Percentiles rank a stretch among this genome's conserved stretches.
Evolutionary conservation across 2,888 invertebrate species (phyloP).

Genomic region (Leucophenga maculata): DNA sequence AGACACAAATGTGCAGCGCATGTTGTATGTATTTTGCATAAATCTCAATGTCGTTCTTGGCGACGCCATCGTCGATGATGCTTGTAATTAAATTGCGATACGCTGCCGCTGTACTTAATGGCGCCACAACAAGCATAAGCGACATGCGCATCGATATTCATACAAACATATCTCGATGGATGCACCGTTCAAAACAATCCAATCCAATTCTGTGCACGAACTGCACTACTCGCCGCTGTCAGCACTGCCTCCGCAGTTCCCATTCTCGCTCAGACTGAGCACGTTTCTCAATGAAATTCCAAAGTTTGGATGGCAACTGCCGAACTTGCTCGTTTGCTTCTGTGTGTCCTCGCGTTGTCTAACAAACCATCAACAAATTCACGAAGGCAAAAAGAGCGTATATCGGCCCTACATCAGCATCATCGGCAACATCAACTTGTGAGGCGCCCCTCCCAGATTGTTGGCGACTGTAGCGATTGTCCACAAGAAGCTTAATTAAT

Average conservation of each 20-base stretch:
- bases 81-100: conserved; percentile 64
- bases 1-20: conserved; percentile 5
- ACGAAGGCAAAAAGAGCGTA: conserved; percentile 22
- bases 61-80: conserved; percentile 43
- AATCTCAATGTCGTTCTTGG: conserved; percentile 50
- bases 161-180: conserved; percentile 27
- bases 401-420: conserved; percentile 49
- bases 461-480: neutral
- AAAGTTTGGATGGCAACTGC: conserved; percentile 40
- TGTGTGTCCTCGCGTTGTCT: conserved; percentile 69
- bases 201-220: conserved; percentile 49
- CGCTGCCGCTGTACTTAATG: conserved; percentile 57
- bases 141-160: conserved; percentile 33
- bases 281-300: conserved; percentile 67
- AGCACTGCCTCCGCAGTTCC: neutral
- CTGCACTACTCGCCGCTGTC: conserved; percentile 43
- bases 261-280: conserved; percentile 44
- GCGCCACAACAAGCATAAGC: conserved; percentile 62
- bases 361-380: conserved; percentile 61
- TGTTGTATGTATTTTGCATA: conserved; percentile 55
- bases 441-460: conserved; percentile 41
- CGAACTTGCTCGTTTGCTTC: conserved; percentile 45
- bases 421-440: conserved; percentile 49
- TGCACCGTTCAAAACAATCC: conserved; percentile 28
- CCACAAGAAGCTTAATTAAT: conserved; percentile 66